These are phyloP conservation scores for Harpalus rufipes DNA, from an alignment of 2,888 invertebrate genomes.

Conservation along the genomic window DNA sequence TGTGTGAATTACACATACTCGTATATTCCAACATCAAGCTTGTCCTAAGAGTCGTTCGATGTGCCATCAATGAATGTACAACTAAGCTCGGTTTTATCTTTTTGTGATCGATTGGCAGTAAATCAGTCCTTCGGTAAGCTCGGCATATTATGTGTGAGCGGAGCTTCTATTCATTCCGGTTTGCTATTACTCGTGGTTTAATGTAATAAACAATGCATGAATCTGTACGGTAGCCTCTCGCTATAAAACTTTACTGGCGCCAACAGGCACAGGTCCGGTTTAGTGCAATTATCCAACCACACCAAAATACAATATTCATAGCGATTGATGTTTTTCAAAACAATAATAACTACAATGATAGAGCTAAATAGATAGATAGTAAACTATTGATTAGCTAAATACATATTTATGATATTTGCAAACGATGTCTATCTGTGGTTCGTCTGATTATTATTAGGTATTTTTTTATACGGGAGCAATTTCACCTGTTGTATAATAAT, in stretches of 20 bases:
- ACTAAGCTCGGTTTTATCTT: not conserved
- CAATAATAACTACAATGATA: not conserved
- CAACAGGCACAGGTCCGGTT: not conserved
- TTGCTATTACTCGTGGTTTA: slow-evolving; percentile 33
- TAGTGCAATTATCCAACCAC: not conserved
- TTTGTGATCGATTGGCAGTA: slow-evolving; percentile 1
- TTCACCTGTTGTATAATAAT: too few species aligned
- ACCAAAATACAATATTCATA: not conserved
- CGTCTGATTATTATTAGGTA: too few species aligned
- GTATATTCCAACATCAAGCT: too few species aligned
- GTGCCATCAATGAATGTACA: not conserved
- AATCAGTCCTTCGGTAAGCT: not conserved
- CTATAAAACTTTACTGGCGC: slow-evolving; percentile 24
- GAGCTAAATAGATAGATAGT: too few species aligned
- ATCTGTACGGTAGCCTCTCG: slow-evolving; percentile 22
- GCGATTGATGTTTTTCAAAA: not conserved
- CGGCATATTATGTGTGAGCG: not conserved
- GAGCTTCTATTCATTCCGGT: slow-evolving; percentile 15
- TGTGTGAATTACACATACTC: too few species aligned
- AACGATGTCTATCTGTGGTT: not conserved
- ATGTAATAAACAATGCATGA: slow-evolving; percentile 56
- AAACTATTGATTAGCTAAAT: not conserved
- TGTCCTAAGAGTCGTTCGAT: not conserved
- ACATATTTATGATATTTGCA: too few species aligned
- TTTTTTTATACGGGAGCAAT: too few species aligned